These are phyloP conservation scores for Drosophila ohnishii DNA, from an alignment of 1,140 invertebrate genomes.

Conservation along the genomic window DNA sequence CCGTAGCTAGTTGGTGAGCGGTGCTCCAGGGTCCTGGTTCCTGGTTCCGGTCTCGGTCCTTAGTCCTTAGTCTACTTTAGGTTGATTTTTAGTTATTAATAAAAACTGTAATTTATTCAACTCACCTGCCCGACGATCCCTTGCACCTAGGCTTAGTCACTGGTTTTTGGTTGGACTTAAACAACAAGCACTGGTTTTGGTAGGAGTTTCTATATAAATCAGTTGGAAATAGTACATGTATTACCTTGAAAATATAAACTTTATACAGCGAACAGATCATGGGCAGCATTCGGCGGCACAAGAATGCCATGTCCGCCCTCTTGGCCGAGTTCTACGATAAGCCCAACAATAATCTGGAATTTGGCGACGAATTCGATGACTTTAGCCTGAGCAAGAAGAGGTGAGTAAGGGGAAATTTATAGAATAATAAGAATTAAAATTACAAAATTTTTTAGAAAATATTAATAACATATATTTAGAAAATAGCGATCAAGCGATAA, in stretches of 20 bases:
- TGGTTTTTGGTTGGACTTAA: constrained; percentile 51
- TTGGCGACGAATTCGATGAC: constrained; percentile 78
- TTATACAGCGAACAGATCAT: constrained; percentile 89
- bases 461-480: too few relatives aligned
- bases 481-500: too few relatives aligned
- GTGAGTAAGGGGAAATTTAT: constrained; percentile 35
- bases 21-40: constrained; percentile 28
- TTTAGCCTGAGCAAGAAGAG: constrained; percentile 68
- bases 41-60: constrained; percentile 19
- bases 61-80: constrained; percentile 51
- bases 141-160: constrained; percentile 56
- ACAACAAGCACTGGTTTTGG: constrained; percentile 4
- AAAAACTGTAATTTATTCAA: constrained; percentile 67
- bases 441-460: too few relatives aligned
- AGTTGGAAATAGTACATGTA: constrained; percentile 8
- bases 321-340: constrained; percentile 87
- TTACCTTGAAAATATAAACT: constrained; percentile 20
- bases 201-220: background rate
- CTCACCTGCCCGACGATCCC: constrained; percentile 36
- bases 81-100: constrained; percentile 47
- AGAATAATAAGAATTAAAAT: too few relatives aligned
- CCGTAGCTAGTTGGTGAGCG: constrained; percentile 41
- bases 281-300: constrained; percentile 88
- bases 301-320: constrained; percentile 87
- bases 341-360: constrained; percentile 78